Evolutionary conservation across 2,113 vertebrate genomes (phyloP).

Genomic region (Spilogale gracilis): DNA sequence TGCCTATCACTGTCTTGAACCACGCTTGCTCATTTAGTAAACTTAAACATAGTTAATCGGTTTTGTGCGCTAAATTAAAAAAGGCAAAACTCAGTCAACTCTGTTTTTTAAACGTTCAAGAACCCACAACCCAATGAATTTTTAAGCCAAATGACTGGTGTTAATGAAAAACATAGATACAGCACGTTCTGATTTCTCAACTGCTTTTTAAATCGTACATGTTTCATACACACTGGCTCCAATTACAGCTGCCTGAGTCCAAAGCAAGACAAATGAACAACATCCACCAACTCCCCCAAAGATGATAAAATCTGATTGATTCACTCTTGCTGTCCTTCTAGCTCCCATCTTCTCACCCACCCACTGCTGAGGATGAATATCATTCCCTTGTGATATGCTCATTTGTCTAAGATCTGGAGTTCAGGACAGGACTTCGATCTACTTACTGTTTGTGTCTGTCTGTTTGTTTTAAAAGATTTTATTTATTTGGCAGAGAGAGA

Average conservation of each 20-base stretch:
- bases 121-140: background rate
- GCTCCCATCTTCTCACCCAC: background rate
- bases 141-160: constrained; percentile 46
- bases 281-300: background rate
- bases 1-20: background rate
- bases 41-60: constrained; percentile 15
- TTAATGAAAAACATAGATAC: constrained; percentile 1
- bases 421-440: background rate
- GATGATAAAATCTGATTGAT: background rate
- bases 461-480: background rate
- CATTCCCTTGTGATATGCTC: background rate
- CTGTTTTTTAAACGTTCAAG: constrained; percentile 13
- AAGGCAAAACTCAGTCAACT: background rate
- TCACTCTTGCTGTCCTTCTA: background rate
- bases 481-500: background rate
- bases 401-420: background rate
- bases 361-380: background rate
- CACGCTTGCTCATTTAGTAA: background rate
- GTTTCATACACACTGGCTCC: background rate
- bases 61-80: background rate
- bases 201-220: background rate
- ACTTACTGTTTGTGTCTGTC: background rate
- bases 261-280: background rate
- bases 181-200: constrained; percentile 15
- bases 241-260: background rate